A percentile compares a stretch with the other conserved stretches of the same genome.
phyloP scores from a whole-genome alignment of 1,140 invertebrate genomes.

The Thereuonema tuberculata region DNA sequence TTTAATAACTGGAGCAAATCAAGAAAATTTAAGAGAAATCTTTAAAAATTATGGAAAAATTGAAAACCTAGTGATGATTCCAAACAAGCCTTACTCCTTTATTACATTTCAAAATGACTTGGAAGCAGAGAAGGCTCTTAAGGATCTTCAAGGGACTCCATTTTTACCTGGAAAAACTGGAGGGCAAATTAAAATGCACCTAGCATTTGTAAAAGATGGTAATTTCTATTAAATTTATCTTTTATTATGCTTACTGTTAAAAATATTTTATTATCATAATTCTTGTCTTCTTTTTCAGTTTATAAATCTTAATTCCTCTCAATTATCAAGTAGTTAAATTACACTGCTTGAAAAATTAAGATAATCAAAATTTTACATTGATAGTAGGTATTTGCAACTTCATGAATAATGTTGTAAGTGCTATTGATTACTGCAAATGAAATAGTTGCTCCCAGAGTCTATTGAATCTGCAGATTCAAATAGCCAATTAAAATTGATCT shows the following conservation, averaged over 20 bases:
- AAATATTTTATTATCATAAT: neutral
- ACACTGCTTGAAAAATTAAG: too few species aligned
- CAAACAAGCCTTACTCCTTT: conserved; percentile 60
- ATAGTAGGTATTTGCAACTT: neutral
- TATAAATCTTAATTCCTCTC: too few species aligned
- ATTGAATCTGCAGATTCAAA: too few species aligned
- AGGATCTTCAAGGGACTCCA: conserved; percentile 38
- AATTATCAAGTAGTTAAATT: too few species aligned
- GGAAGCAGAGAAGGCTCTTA: conserved; percentile 37
- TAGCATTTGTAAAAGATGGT: conserved; percentile 45
- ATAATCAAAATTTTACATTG: too few species aligned
- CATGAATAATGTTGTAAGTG: too few species aligned
- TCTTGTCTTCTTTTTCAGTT: neutral
- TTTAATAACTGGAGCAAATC: conserved; percentile 49
- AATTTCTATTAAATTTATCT: conserved; percentile 15
- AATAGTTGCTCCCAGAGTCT: too few species aligned
- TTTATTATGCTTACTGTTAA: neutral
- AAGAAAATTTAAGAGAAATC: conserved; percentile 42
- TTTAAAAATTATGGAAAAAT: conserved; percentile 37
- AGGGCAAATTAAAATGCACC: conserved; percentile 43
- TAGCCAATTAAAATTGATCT: too few species aligned
- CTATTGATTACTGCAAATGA: too few species aligned
- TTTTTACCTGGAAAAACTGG: conserved; percentile 30
- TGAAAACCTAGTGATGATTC: conserved; percentile 46
- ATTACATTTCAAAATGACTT: conserved; percentile 38